A percentile compares a stretch with the other conserved stretches of the same genome.
Evolutionary conservation across 2,113 vertebrate species (phyloP).

Genomic region (Plecturocebus donacophilus): DNA sequence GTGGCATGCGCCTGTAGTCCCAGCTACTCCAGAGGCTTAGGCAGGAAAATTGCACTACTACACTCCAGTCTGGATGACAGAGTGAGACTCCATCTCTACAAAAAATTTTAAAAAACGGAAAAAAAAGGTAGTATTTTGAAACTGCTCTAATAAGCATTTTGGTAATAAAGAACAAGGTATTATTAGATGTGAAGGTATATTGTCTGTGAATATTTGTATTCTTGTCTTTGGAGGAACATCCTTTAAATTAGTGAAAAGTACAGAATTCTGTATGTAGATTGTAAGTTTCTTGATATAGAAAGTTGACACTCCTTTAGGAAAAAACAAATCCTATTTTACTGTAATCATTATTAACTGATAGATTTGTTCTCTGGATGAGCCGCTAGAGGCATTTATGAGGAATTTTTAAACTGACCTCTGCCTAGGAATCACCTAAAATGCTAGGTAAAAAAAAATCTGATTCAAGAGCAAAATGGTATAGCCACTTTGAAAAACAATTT

Average conservation of each 20-base stretch:
- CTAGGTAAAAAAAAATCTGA: slow-evolving; percentile 12
- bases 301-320: neutral
- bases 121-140: slow-evolving; percentile 44
- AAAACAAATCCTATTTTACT: neutral
- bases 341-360: neutral
- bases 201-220: slow-evolving; percentile 35
- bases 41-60: too few species aligned
- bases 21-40: too few species aligned
- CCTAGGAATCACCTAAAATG: neutral
- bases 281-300: neutral
- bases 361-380: neutral
- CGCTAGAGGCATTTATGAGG: neutral
- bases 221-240: slow-evolving; percentile 27
- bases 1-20: too few species aligned
- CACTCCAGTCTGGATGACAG: too few species aligned
- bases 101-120: too few species aligned
- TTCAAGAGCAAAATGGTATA: neutral
- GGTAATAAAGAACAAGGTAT: slow-evolving; percentile 56
- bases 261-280: slow-evolving; percentile 31
- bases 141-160: slow-evolving; percentile 54
- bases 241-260: slow-evolving; percentile 41
- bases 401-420: neutral
- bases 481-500: neutral
- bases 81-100: too few species aligned
- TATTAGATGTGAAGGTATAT: slow-evolving; percentile 55